These are phyloP conservation scores for Anseranas semipalmata DNA, from an alignment of 2,113 vertebrate species.

Conservation along the genomic window DNA sequence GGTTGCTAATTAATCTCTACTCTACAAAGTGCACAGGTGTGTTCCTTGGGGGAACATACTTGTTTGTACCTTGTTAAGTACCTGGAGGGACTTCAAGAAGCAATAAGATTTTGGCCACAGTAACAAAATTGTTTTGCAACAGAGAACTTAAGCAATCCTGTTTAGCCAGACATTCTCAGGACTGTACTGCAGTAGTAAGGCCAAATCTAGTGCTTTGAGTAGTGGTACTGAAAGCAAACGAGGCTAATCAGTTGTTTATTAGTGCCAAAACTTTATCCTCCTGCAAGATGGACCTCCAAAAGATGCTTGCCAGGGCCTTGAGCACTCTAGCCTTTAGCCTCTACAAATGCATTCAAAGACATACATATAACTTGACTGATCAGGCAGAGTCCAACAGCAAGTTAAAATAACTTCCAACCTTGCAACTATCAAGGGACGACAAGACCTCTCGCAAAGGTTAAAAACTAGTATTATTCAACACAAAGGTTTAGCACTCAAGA, in stretches of 20 bases:
- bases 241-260: background rate
- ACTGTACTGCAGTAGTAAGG: background rate
- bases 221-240: background rate
- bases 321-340: background rate
- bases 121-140: background rate
- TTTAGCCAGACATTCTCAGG: background rate
- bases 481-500: background rate
- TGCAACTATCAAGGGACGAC: background rate
- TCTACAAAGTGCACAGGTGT: conserved; percentile 1
- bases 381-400: background rate
- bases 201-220: background rate
- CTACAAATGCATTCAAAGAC: background rate
- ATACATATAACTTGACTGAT: background rate
- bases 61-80: background rate
- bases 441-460: background rate
- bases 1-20: background rate
- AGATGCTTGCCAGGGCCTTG: background rate
- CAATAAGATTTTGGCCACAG: background rate
- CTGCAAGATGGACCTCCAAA: background rate
- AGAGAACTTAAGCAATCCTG: background rate
- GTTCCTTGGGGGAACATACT: background rate
- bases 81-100: background rate
- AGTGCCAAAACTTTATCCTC: background rate
- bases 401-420: background rate
- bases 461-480: background rate